Conservation (phyloP, 2,888 invertebrate species). For the Netelia melanura region DNA sequence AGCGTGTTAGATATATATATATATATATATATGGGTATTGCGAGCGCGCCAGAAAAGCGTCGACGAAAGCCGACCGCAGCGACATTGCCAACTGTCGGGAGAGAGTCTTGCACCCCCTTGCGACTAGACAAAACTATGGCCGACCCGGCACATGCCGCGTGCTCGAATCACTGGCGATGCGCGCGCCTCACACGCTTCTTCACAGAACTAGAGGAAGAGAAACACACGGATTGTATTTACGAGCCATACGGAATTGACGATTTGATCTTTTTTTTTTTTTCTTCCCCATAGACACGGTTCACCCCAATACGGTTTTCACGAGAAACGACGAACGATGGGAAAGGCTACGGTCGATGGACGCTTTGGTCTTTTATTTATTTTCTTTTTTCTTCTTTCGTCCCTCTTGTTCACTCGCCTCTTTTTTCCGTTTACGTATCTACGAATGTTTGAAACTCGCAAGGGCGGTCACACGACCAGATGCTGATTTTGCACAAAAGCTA, state of each 20-base stretch:
- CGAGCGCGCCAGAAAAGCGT: constrained; percentile 58
- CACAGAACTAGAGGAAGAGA: background rate
- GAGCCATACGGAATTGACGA: constrained; percentile 19
- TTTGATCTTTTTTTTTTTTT: background rate
- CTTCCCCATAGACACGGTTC: background rate
- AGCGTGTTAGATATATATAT: no score
- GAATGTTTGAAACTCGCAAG: constrained; percentile 8
- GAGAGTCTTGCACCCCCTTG: constrained; percentile 47
- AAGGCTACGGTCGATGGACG: constrained; percentile 1
- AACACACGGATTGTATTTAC: constrained; percentile 35
- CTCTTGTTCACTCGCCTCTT: background rate
- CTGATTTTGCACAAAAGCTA: constrained; percentile 52
- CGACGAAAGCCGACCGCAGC: constrained; percentile 39
- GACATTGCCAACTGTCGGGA: constrained; percentile 49
- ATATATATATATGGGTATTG: background rate
- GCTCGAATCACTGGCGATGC: constrained; percentile 12
- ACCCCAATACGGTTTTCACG: background rate
- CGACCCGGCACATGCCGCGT: constrained; percentile 31
- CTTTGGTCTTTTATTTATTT: background rate
- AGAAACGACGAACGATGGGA: background rate
- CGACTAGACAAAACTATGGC: constrained; percentile 57
- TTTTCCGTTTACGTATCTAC: background rate
- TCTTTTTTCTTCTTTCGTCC: background rate
- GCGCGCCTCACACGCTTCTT: background rate
- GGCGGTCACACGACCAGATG: constrained; percentile 59